Percentiles rank a stretch among this genome's conserved stretches.
Conservation (phyloP, 2,888 invertebrate species). For the Empis stercorea region DNA sequence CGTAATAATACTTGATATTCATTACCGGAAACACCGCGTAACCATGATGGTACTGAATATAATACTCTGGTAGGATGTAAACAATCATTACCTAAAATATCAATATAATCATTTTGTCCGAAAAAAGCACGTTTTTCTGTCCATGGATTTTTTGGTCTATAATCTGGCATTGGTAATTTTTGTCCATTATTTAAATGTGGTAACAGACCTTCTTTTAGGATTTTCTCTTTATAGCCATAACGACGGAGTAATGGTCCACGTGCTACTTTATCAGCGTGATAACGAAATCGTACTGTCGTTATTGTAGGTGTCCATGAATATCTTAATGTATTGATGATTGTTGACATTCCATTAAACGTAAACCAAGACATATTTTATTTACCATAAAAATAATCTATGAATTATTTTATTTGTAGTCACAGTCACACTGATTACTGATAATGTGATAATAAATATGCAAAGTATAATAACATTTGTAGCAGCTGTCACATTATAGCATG, state of each 20-base stretch:
- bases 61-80: conserved; percentile 73
- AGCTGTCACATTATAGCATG: too few species aligned
- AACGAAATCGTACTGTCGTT: conserved; percentile 10
- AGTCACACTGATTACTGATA: too few species aligned
- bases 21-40: conserved; percentile 75
- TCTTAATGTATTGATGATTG: background rate
- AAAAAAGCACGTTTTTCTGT: conserved; percentile 62
- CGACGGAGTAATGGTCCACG: conserved; percentile 48
- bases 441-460: too few species aligned
- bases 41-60: conserved; percentile 79
- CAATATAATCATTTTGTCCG: conserved; percentile 96
- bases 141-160: conserved; percentile 65
- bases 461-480: too few species aligned
- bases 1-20: conserved; percentile 62
- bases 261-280: conserved; percentile 8
- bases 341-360: background rate
- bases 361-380: background rate
- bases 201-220: conserved; percentile 53
- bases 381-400: background rate
- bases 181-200: conserved; percentile 48
- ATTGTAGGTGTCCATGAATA: conserved; percentile 7
- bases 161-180: conserved; percentile 51
- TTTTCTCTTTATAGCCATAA: conserved; percentile 50
- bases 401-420: too few species aligned
- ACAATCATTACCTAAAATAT: conserved; percentile 77